Conservation (phyloP, 2,113 vertebrate genomes). For the Saimiri boliviensis region DNA sequence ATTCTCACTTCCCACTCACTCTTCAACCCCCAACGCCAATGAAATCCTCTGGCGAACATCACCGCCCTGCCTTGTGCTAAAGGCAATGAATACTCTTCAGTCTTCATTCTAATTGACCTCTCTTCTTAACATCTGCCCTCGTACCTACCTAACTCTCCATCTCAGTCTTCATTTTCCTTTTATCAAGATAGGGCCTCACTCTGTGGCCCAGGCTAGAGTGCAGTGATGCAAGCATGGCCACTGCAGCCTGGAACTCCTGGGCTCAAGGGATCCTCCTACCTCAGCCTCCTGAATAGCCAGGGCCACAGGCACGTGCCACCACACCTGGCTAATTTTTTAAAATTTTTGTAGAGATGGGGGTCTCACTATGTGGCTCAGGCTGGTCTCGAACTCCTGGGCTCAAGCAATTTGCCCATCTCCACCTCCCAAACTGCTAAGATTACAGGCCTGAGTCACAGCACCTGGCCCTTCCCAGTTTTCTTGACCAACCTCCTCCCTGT, state of each 20-base stretch:
- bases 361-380: neutral
- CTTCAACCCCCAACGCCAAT: neutral
- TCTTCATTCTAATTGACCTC: neutral
- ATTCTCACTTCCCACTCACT: neutral
- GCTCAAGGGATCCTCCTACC: neutral
- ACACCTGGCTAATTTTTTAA: neutral
- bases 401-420: neutral
- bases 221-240: neutral
- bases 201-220: neutral
- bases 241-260: neutral
- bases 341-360: neutral
- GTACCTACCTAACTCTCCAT: too few relatives aligned
- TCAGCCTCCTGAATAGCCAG: neutral
- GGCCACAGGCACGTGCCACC: neutral
- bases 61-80: neutral
- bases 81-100: neutral
- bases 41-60: neutral
- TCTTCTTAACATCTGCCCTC: neutral
- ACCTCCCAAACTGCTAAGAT: neutral
- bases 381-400: neutral
- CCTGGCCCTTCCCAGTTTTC: neutral
- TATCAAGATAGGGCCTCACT: neutral
- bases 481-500: too few relatives aligned
- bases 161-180: neutral
- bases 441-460: neutral